Base-by-base conservation (phyloP, 2,888 invertebrate genomes). In the Pomacea canaliculata region DNA sequence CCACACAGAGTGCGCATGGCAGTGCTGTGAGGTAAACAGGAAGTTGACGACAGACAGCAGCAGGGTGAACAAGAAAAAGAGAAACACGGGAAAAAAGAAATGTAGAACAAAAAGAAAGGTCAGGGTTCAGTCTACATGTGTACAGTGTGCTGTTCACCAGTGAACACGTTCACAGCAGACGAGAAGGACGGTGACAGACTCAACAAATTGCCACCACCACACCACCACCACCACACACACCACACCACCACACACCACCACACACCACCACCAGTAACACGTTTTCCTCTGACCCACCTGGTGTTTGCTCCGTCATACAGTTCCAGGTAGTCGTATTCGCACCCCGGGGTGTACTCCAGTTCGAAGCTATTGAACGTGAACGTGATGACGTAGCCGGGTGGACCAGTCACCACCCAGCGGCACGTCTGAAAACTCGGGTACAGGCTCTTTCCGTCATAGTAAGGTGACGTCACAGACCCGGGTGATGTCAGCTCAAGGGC, bases 341-440 rank as follows among this genome's bases (percentile, higher is more conserved):
- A 88, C 1, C 75, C 79, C 1, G 56, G 71, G 7, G 83, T 83
- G 37, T 72, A 76, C 74, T 88, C 87, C 18, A 84, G 71, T 27
- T 83, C 79, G 73, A 88, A 87, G 49, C 81, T 82, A 79, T 76
- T 48, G 75, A 87, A 86, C 19, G 69, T 81, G 4, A 88, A 49
- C 1, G 80, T 80, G 37, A 87, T 81, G n/a, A 85, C 83, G 72
- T 84, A 73, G 1, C 85, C 86, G 7, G 79, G 67, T 10, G 83
- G 79, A 7, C 83, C 86, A 10, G 77, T 68, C 13, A 88, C 82
- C n/a, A 80, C 65, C 88, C 87, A 87, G 65, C 79, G 80, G 72
- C 88, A 88, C 74, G 83, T 79, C 3, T 84, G 70, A 70, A 84
- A 76, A 13, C 76, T 70, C 16, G 78, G 78, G 78, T 88, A 87